Percentiles rank a stretch among this genome's conserved stretches.
Evolutionary conservation across 2,797 vertebrate genomes (phyloP).

Genomic region (Rhabdomys pumilio): DNA sequence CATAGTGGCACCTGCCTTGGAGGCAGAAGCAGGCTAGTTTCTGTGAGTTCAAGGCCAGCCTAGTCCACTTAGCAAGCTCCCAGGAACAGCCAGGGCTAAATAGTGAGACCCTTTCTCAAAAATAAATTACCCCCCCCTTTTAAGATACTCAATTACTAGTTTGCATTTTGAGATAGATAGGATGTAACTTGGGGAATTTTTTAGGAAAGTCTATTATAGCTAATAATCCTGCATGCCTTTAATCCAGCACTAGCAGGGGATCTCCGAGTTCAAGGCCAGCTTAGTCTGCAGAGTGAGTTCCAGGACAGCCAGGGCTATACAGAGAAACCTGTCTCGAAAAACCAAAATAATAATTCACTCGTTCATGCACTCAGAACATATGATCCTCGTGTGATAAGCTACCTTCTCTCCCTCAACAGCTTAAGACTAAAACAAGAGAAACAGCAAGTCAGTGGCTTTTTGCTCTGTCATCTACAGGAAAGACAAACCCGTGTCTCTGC

Average conservation of each 20-base stretch:
- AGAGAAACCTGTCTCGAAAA: not conserved
- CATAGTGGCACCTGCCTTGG: not conserved
- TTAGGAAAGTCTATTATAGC: not conserved
- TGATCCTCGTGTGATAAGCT: not conserved
- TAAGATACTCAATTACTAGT: not conserved
- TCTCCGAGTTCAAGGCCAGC: not conserved
- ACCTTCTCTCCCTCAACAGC: constrained; percentile 29
- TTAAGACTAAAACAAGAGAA: not conserved
- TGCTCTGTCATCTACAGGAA: constrained; percentile 26
- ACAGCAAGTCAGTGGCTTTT: not conserved
- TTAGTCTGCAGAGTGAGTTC: not conserved
- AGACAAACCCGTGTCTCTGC: not conserved
- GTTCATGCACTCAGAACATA: not conserved
- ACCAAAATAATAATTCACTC: not conserved
- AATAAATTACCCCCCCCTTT: not conserved
- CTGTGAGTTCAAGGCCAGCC: not conserved
- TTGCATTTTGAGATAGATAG: constrained; percentile 41
- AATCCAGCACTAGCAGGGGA: not conserved
- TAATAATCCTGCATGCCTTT: not conserved
- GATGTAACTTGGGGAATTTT: not conserved
- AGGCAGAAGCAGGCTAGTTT: not conserved
- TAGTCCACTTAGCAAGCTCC: not conserved
- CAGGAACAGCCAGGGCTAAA: not conserved
- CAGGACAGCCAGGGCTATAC: not conserved
- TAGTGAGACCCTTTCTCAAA: not conserved